Evolutionary conservation across 2,888 invertebrate species (phyloP), one percentile per base, ranked within the genome.

Genomic region (Hedychridium roseum): DNA sequence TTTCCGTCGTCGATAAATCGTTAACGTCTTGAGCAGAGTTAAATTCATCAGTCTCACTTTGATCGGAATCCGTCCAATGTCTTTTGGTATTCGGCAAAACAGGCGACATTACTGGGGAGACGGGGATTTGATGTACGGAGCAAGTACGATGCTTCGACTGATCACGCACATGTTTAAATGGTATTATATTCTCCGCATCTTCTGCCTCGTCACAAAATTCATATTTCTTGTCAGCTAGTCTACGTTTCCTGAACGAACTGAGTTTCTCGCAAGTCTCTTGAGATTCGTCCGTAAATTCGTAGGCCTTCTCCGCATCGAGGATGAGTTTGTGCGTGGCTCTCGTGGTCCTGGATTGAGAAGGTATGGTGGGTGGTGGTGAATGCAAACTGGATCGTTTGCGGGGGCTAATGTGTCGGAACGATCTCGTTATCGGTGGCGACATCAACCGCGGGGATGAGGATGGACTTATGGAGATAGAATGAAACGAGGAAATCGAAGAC

Each of bases 221-320:
- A 73, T 94, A 94, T 74, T 93, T 94, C 75, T 94, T 94, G 69
- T 94, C 94, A 0, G 94, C 94, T 40, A 94, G 79, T 4, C 93
- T 85, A 42, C 92, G 85, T 73, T 92, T 91, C 4, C 94, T 84
- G 71, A 91, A 92, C 68, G 88, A 89, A 66, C 91, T 91, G n/a
- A 93, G 84, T 70, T 92, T 92, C 72, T 92, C 92, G 70, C 89
- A 91, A 58, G 91, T 91, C 3, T 84, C 85, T 62, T 90, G 90
- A 3, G 87, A 85, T 63, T 92, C 92, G 66, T 92, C 92, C 1
- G 88, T 91, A 69, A 92, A 92, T 72, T 92, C 92, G 73, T 93
- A 92, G 0, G 91, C 89, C 79, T 89, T 88, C 69, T 86, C 90
- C 1, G 87, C 89, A 39, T 79, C 78, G 14, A 75, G 70, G 35